Evolutionary conservation across 2,888 invertebrate genomes (phyloP).

Genomic region (Rutpela maculata): DNA sequence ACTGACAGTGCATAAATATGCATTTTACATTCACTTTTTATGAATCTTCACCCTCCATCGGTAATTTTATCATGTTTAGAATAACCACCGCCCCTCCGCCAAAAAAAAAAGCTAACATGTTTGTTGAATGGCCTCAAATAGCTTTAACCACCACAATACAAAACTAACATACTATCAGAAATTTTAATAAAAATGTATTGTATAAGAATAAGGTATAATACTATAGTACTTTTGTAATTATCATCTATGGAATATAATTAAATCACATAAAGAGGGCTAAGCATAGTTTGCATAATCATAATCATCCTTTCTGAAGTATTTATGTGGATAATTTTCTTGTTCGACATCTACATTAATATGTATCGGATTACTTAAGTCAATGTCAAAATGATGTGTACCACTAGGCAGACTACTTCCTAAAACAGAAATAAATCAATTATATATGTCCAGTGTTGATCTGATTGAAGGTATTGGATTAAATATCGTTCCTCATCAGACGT

Average conservation of each 20-base stretch:
- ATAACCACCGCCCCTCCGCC: too few species aligned
- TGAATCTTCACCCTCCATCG: too few species aligned
- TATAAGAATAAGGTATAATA: conserved; percentile 12
- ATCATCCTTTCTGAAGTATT: conserved; percentile 53
- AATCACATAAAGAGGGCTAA: conserved; percentile 47
- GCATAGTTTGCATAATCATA: conserved; percentile 53
- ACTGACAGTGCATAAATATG: too few species aligned
- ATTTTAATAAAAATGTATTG: conserved; percentile 34
- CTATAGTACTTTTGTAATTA: conserved; percentile 14
- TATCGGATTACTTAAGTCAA: conserved; percentile 73
- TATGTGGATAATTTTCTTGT: conserved; percentile 49
- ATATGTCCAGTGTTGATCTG: too few species aligned
- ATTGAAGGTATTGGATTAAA: too few species aligned
- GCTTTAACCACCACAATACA: background rate
- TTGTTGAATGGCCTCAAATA: too few species aligned
- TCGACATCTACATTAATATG: conserved; percentile 70
- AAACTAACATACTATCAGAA: background rate
- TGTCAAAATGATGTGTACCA: conserved; percentile 63
- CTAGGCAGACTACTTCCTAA: conserved; percentile 45
- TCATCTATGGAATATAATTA: conserved; percentile 16
- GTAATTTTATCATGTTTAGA: too few species aligned
- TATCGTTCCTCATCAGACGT: too few species aligned
- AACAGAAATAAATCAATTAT: conserved; percentile 32
- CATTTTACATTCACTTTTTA: too few species aligned
- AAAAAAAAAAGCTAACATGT: too few species aligned